These are phyloP conservation scores for Notodonta ziczac DNA, from an alignment of 2,888 invertebrate species.

Conservation along the genomic window DNA sequence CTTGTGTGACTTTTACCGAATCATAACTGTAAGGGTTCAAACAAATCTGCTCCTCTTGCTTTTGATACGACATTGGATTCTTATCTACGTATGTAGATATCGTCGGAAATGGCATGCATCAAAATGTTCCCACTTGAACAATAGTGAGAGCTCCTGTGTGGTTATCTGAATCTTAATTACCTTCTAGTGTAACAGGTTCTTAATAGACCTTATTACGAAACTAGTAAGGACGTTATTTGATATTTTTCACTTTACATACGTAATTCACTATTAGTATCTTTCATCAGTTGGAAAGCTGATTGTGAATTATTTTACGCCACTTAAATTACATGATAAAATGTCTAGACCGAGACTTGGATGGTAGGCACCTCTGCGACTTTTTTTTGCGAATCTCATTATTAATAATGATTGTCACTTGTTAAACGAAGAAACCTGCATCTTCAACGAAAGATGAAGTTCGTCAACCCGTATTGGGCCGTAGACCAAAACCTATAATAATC, in stretches of 20 bases:
- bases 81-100: conserved; percentile 1
- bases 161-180: conserved; percentile 38
- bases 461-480: too few relatives aligned
- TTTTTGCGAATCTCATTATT: too few relatives aligned
- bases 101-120: conserved; percentile 24
- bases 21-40: too few relatives aligned
- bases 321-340: too few relatives aligned
- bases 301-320: not conserved
- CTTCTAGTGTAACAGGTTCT: conserved; percentile 24
- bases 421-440: too few relatives aligned
- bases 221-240: not conserved
- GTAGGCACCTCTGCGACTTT: too few relatives aligned
- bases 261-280: not conserved
- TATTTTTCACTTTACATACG: not conserved
- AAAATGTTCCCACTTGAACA: conserved; percentile 39
- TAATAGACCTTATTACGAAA: conserved; percentile 13
- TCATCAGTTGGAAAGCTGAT: not conserved
- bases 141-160: conserved; percentile 41
- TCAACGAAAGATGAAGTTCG: too few relatives aligned
- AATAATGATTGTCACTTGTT: too few relatives aligned
- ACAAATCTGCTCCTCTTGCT: not conserved
- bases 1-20: too few relatives aligned
- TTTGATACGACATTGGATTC: conserved; percentile 4
- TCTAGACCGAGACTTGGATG: too few relatives aligned
- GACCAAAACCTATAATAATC: too few relatives aligned